These are phyloP conservation scores for Telmatherina bonti DNA, from an alignment of 2,797 vertebrate genomes.

Conservation along the genomic window DNA sequence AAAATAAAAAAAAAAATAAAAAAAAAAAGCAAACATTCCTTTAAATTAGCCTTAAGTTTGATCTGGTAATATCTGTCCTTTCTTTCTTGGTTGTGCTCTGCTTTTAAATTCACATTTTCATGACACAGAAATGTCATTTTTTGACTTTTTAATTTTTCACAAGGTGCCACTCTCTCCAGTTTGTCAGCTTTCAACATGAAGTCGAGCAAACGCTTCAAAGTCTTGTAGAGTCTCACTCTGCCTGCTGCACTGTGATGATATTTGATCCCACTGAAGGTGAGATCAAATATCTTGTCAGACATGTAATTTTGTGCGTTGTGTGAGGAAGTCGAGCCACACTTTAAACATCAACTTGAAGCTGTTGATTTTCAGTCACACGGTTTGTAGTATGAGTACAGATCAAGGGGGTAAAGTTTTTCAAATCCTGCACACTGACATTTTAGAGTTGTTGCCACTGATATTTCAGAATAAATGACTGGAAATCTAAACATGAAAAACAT, in stretches of 20 bases:
- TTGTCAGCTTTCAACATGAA: neutral
- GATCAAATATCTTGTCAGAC: neutral
- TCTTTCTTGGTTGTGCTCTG: neutral
- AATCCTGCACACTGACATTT: neutral
- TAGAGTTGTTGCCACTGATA: too few species aligned
- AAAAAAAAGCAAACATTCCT: too few species aligned
- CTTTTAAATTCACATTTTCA: neutral
- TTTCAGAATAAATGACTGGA: too few species aligned
- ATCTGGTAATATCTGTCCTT: neutral
- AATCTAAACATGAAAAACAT: neutral
- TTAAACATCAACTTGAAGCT: neutral
- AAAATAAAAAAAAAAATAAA: too few species aligned
- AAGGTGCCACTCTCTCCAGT: accelerated
- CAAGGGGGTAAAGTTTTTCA: too few species aligned
- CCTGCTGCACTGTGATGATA: neutral
- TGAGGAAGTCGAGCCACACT: accelerated
- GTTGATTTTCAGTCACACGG: neutral
- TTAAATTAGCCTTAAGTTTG: neutral
- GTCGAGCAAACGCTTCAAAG: neutral
- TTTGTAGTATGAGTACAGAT: too few species aligned
- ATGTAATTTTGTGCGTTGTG: too few species aligned
- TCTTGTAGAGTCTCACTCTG: neutral
- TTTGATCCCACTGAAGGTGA: conserved; percentile 2
- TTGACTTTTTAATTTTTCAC: neutral
- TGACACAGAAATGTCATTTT: neutral